Base-by-base conservation (phyloP, 2,113 vertebrate genomes). In the Ursus arctos region DNA sequence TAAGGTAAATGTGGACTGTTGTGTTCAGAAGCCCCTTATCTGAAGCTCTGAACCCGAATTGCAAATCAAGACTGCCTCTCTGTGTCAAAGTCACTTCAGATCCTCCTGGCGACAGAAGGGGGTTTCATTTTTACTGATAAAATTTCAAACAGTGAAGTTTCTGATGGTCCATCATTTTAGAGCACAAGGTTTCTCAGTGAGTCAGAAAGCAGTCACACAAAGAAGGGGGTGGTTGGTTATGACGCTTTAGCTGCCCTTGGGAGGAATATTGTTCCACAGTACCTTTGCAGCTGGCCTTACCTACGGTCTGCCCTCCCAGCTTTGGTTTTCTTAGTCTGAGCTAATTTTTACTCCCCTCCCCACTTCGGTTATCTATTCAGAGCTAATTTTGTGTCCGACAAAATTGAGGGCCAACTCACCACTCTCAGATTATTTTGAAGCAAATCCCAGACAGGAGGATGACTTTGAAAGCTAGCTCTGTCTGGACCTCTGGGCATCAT, bases 51-150 rank as follows among this genome's bases (percentile, higher is more conserved):
- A 95, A 72, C 72, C 69, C 47, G 47, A 49, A 15, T 43, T 90
- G 40, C 80, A 94, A 94, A 49, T 67, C 40, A 47, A 79, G 77
- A 57, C 65, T 0, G 11, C 80, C 53, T 81, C 89, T 71, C 22
- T 16, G 6, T 94, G 71, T 96, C 88, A 88, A 61, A 88, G 55
- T 61, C 76, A 88, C 80, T 87, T 92, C 43, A 53, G 84, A 76
- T 76, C n/a, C 57, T 55, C 81, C 43, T 57, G 51, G 16, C 61
- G 79, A 67, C 79, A 85, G 47, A 43, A 43, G 59, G 51, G 26
- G 33, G 55, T 89, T 97, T 92, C 47, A 61, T 91, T 92, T 92
- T 96, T 80, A 76, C 69, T 93, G 96, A 57, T 91, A 69, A 87
- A 79, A 84, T 88, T 94, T 93, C 81, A 87, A 88, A 79, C 22